A percentile compares a stretch with the other conserved stretches of the same genome.
These are phyloP conservation scores for Anisognathus igniventris DNA, from an alignment of 2,797 vertebrate species.

Conservation along the genomic window DNA sequence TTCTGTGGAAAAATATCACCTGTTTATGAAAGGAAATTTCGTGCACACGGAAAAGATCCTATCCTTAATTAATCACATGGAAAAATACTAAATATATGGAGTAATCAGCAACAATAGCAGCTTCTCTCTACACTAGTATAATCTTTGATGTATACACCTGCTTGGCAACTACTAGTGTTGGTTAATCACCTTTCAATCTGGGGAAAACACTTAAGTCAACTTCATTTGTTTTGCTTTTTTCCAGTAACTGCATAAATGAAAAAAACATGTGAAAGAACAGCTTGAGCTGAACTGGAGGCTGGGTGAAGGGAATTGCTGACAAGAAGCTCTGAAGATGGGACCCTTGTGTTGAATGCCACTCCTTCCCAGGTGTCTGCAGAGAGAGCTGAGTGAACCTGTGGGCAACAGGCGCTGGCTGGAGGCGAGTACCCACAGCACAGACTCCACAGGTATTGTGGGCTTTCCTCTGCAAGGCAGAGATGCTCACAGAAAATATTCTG, in stretches of 20 bases:
- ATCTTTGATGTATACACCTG: constrained; percentile 2
- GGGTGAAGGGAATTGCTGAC: not conserved
- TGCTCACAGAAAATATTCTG: not conserved
- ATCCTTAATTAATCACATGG: constrained; percentile 14
- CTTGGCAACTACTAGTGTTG: not conserved
- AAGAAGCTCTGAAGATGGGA: not conserved
- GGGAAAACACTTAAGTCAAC: not conserved
- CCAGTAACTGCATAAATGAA: not conserved
- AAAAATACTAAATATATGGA: not conserved
- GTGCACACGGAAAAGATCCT: not conserved
- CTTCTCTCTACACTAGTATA: not conserved
- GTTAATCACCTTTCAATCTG: not conserved
- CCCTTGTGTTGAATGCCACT: not conserved
- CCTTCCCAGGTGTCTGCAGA: not conserved
- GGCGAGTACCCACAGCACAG: not conserved
- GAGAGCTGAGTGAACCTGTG: not conserved
- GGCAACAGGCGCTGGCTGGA: not conserved
- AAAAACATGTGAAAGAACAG: not conserved
- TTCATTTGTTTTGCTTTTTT: not conserved
- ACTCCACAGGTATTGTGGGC: not conserved
- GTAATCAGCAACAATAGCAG: not conserved
- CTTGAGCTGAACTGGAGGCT: not conserved
- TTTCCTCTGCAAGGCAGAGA: not conserved
- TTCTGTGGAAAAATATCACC: constrained; percentile 21
- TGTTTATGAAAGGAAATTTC: constrained; percentile 34